A percentile compares a stretch with the other conserved stretches of the same genome.
Evolutionary conservation across 2,888 invertebrate genomes (phyloP).

Genomic region (Andrena praecox): DNA sequence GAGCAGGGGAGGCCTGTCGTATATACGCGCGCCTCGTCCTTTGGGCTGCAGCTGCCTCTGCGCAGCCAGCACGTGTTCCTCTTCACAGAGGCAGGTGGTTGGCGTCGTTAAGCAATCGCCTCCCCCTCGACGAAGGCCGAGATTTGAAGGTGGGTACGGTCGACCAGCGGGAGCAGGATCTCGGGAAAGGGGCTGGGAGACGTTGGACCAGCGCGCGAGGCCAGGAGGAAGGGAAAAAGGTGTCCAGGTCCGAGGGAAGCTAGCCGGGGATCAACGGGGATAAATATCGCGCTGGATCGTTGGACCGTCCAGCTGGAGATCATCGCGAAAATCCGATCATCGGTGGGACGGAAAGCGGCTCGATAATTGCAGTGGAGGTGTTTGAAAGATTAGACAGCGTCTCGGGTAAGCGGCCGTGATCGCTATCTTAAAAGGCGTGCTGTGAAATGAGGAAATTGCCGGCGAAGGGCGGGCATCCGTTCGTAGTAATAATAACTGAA

Average conservation of each 20-base stretch:
- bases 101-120: conserved; percentile 81
- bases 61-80: conserved; percentile 79
- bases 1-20: conserved; percentile 49
- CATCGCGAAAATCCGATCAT: conserved; percentile 28
- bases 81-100: conserved; percentile 81
- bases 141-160: conserved; percentile 77
- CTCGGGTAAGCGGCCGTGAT: neutral
- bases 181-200: conserved; percentile 16
- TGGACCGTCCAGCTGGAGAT: conserved; percentile 8
- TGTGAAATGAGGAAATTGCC: neutral
- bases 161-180: conserved; percentile 45
- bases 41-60: conserved; percentile 70
- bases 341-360: neutral
- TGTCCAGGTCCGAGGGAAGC: conserved; percentile 39
- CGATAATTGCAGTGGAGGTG: neutral
- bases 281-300: conserved; percentile 27
- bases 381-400: conserved; percentile 2
- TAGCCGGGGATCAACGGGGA: conserved; percentile 32
- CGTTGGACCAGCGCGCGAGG: conserved; percentile 37
- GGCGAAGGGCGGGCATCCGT: neutral
- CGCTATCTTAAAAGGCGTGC: neutral
- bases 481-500: neutral
- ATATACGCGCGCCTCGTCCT: conserved; percentile 47
- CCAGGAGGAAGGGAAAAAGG: conserved; percentile 50
- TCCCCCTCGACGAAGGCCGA: conserved; percentile 78